Evolutionary conservation across 2,888 invertebrate genomes (phyloP), one percentile per base, ranked within the genome.

Genomic region (Hesperia comma): DNA sequence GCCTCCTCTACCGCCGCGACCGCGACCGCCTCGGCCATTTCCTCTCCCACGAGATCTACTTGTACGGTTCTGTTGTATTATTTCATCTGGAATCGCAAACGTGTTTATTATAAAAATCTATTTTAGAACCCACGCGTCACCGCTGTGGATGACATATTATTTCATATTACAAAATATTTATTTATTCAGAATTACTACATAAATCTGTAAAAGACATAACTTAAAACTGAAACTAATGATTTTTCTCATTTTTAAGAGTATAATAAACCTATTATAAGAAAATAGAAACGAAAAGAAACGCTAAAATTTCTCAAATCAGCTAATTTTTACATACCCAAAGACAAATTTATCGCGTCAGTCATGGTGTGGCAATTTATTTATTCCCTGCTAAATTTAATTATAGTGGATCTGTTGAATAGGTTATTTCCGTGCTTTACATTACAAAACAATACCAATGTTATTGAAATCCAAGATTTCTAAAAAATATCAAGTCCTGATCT

Each of bases 291-390:
- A 7, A 10, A 40, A 3, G 41, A 14, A 6, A 49, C 54, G 37
- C 15, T 66, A 46, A 67, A 56, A 51, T 64, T 58, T 69, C 72
- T 43, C 40, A 61, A 58, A 41, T 64, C 19, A 40, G 61, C 57
- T 61, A 33, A 67, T 51, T 85, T 83, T 83, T 41, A 68, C 85
- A 83, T 83, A 90, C 91, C 91, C 64, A 91, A 74, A 68, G 91
- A 90, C 90, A 91, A 89, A 79, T 90, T 88, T 15, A 90, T 84
- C 21, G 88, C 80, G 76, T 91, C 91, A 40, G 84, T 80, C 91
- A 91, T 91, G 37, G 32, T 51, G 21, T 51, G 21, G 17, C 14
- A 17, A 40, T 64, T 70, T 69, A 68, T 57, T 55, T 57, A 54
- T 43, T 19, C n/a, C 19, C n/a, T 49, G 10, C 49, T 19, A 15